Conservation (phyloP, 2,113 vertebrate species). For the Danionella cerebrum region DNA sequence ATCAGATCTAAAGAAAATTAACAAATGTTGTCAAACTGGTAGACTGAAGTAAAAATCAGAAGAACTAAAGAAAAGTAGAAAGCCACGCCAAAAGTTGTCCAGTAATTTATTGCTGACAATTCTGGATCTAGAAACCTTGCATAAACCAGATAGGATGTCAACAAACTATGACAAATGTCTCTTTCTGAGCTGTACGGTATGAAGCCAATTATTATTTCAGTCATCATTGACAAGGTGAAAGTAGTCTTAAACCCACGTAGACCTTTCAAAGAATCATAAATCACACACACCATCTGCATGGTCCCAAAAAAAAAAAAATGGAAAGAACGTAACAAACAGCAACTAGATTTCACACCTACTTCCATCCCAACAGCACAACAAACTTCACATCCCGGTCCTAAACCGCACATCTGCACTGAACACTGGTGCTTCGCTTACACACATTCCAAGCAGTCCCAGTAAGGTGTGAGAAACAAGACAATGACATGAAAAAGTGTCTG, state of each 20-base stretch:
- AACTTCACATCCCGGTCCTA: slow-evolving; percentile 19
- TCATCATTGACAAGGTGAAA: background rate
- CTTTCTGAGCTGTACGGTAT: too few relatives aligned
- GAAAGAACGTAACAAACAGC: background rate
- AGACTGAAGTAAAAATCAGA: too few relatives aligned
- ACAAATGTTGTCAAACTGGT: too few relatives aligned
- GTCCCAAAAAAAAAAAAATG: background rate
- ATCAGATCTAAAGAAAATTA: too few relatives aligned
- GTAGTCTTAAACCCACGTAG: background rate
- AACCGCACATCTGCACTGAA: slow-evolving; percentile 28
- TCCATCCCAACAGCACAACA: background rate
- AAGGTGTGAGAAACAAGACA: background rate
- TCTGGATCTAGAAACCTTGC: too few relatives aligned
- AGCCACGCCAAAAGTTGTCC: too few relatives aligned
- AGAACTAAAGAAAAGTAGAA: too few relatives aligned
- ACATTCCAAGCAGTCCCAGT: background rate
- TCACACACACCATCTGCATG: background rate
- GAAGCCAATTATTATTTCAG: background rate
- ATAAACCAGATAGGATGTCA: too few relatives aligned
- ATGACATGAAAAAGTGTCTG: background rate
- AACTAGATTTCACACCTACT: background rate
- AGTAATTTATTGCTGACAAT: too few relatives aligned
- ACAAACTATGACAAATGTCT: too few relatives aligned
- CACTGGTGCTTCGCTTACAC: slow-evolving; percentile 31
- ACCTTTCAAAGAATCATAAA: background rate